These are phyloP conservation scores for Spinus olivaceus DNA, from an alignment of 2,797 vertebrate genomes.

Conservation along the genomic window DNA sequence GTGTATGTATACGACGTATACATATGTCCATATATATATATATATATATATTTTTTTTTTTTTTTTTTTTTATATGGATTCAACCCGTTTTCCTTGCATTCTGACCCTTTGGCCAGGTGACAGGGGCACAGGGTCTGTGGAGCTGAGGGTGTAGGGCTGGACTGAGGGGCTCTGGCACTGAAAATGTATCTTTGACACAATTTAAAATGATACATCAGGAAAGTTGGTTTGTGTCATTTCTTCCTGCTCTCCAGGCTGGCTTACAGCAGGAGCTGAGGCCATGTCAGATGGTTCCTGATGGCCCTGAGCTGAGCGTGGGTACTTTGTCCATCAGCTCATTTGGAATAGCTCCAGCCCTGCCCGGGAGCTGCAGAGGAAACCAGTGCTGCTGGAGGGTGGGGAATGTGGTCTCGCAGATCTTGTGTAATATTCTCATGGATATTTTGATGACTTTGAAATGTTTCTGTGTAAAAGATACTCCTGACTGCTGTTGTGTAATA, in stretches of 20 bases:
- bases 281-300: not conserved
- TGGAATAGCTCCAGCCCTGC: not conserved
- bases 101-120: not conserved
- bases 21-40: accelerated
- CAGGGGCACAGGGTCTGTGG: not conserved
- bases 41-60: no score
- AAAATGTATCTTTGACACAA: not conserved
- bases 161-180: not conserved
- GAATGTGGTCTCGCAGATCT: not conserved
- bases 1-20: not conserved
- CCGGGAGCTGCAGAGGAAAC: constrained; percentile 62
- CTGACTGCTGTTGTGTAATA: not conserved
- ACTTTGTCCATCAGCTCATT: not conserved
- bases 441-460: not conserved
- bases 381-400: not conserved
- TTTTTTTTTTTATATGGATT: no score
- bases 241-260: not conserved
- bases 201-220: not conserved
- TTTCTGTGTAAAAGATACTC: not conserved
- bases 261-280: not conserved
- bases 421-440: not conserved
- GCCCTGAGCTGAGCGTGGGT: not conserved
- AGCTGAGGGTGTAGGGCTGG: not conserved
- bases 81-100: accelerated
- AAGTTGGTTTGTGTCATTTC: not conserved